Evolutionary conservation across 2,888 invertebrate genomes (phyloP).

Genomic region (Caenorhabditis zanzibari): DNA sequence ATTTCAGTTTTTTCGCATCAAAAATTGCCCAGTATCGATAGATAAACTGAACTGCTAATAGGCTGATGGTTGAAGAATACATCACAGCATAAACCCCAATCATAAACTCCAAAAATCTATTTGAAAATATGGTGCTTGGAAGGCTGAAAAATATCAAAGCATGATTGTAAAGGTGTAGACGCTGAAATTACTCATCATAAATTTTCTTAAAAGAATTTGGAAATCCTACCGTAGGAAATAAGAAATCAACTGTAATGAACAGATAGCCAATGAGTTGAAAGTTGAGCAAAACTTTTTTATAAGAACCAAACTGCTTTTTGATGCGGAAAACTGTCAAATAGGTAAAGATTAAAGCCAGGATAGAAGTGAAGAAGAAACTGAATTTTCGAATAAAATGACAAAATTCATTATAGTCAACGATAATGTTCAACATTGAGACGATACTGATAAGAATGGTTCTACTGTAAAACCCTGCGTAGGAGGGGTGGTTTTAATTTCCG

Average conservation of each 20-base stretch:
- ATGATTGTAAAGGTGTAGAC: constrained; percentile 18
- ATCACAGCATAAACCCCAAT: background rate
- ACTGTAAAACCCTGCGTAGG: no score
- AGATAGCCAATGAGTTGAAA: background rate
- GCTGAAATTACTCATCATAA: background rate
- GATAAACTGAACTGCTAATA: constrained; percentile 10
- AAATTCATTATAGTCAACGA: background rate
- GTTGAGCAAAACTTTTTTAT: background rate
- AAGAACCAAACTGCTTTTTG: background rate
- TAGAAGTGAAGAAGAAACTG: background rate
- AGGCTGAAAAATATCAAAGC: constrained; percentile 10
- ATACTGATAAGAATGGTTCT: no score
- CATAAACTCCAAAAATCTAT: background rate
- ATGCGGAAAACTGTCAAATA: background rate
- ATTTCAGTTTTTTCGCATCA: background rate
- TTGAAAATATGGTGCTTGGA: background rate
- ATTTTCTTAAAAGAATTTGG: background rate
- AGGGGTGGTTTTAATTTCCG: no score
- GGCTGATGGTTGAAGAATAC: constrained; percentile 2
- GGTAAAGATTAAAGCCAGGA: background rate
- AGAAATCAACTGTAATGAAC: background rate
- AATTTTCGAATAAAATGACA: background rate
- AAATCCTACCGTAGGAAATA: constrained; percentile 3
- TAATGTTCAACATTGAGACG: background rate
- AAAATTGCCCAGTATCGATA: constrained; percentile 28